Conservation (phyloP, 2,797 vertebrate genomes). For the Sardinella longiceps region DNA sequence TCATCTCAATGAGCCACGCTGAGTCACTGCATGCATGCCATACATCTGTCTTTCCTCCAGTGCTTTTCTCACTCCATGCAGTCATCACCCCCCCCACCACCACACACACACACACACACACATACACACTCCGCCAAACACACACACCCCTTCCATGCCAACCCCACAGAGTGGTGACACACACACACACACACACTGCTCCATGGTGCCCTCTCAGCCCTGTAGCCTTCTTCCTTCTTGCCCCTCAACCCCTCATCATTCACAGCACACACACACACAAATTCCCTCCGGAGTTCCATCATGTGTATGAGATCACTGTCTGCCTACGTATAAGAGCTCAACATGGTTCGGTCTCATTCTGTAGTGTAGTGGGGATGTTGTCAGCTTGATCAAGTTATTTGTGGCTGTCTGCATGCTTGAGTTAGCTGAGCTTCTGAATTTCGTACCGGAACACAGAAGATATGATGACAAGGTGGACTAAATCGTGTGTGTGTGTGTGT, state of each 20-base stretch:
- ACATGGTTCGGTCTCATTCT: neutral
- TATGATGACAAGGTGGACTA: too few relatives aligned
- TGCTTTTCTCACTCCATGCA: neutral
- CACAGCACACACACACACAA: too few relatives aligned
- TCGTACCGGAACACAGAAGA: neutral
- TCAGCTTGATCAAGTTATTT: neutral
- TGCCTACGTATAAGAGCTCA: neutral
- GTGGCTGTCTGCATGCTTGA: neutral
- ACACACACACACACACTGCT: too few relatives aligned
- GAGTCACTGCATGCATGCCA: neutral
- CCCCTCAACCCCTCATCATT: too few relatives aligned
- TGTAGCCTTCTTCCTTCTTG: too few relatives aligned
- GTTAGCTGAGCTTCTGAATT: neutral
- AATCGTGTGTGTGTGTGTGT: neutral
- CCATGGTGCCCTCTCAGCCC: too few relatives aligned
- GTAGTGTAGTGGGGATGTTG: neutral
- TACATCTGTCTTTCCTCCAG: neutral
- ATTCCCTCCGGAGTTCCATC: too few relatives aligned
- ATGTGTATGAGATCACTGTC: neutral
- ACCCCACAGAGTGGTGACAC: neutral
- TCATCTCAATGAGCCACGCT: neutral
- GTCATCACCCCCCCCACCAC: neutral
- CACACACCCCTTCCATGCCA: too few relatives aligned
- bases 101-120: neutral
- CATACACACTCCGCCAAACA: neutral